Percentiles rank a stretch among this genome's conserved stretches.
phyloP scores from a whole-genome alignment of 2,888 invertebrate species.

The Spialia ferax region DNA sequence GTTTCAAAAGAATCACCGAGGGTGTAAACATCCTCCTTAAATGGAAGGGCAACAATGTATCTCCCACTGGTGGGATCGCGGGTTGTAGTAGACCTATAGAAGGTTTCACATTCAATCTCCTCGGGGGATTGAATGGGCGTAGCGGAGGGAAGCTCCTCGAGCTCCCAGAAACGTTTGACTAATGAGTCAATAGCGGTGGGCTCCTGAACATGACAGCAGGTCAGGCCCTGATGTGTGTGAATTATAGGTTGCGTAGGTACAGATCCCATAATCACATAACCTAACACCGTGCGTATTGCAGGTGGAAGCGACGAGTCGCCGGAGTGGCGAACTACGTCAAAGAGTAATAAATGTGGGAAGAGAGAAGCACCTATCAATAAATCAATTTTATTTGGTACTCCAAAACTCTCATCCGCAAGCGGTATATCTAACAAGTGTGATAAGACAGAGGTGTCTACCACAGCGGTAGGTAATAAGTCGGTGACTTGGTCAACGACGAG shows the following conservation, averaged over 20 bases:
- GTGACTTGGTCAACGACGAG: conserved; percentile 42
- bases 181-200: conserved; percentile 21
- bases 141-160: conserved; percentile 24
- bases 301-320: conserved; percentile 3
- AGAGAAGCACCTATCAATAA: conserved; percentile 41
- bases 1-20: conserved; percentile 41
- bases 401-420: conserved; percentile 40
- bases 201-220: conserved; percentile 28
- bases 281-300: conserved; percentile 41
- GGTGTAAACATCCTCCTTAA: conserved; percentile 29
- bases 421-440: conserved; percentile 30
- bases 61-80: conserved; percentile 40
- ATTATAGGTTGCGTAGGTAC: conserved; percentile 21
- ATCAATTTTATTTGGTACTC: conserved; percentile 40
- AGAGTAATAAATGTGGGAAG: conserved; percentile 40
- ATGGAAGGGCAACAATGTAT: conserved; percentile 40
- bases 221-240: background rate
- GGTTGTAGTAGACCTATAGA: conserved; percentile 31
- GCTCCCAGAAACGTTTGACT: conserved; percentile 35
- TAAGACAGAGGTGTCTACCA: conserved; percentile 22
- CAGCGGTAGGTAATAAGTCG: conserved; percentile 37
- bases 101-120: conserved; percentile 41
- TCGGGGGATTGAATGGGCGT: conserved; percentile 23
- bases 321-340: conserved; percentile 17
- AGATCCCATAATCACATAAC: conserved; percentile 40